These are phyloP conservation scores for Drosophila barbarae DNA, from an alignment of 2,888 invertebrate genomes.

Conservation along the genomic window DNA sequence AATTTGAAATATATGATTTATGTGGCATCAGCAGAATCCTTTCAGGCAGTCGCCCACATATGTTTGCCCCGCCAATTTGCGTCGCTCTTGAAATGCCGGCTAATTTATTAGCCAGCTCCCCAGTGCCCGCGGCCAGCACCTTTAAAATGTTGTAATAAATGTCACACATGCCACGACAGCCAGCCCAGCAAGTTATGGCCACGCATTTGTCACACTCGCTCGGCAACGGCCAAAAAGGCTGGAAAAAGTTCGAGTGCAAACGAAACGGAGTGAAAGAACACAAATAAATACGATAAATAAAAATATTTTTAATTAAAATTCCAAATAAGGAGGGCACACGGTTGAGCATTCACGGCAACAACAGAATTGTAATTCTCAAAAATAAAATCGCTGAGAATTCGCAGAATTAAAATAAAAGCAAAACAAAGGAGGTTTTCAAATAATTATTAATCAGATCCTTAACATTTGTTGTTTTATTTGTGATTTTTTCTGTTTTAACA, in stretches of 20 bases:
- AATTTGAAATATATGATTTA: constrained; percentile 57
- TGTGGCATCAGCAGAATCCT: constrained; percentile 32
- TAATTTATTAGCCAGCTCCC: constrained; percentile 62
- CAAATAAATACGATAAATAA: constrained; percentile 63
- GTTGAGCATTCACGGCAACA: constrained; percentile 8
- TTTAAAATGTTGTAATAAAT: constrained; percentile 66
- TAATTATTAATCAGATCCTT: background rate
- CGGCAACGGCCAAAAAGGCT: constrained; percentile 36
- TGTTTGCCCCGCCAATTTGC: constrained; percentile 53
- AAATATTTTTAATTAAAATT: constrained; percentile 67
- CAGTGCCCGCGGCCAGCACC: constrained; percentile 53
- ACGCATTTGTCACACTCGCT: constrained; percentile 62
- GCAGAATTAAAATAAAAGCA: background rate
- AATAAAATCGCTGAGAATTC: background rate
- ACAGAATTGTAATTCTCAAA: constrained; percentile 9
- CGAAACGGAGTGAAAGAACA: constrained; percentile 23
- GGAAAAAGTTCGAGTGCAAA: constrained; percentile 15
- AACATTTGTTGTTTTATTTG: background rate
- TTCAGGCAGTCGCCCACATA: constrained; percentile 40
- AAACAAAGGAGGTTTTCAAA: background rate
- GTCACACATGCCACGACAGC: constrained; percentile 59
- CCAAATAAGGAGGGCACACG: constrained; percentile 35
- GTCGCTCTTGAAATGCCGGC: constrained; percentile 60
- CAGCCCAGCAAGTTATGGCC: constrained; percentile 64
- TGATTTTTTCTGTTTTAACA: background rate